These are phyloP conservation scores for Myripristis jacobus DNA, from an alignment of 2,797 vertebrate species.

Conservation along the genomic window DNA sequence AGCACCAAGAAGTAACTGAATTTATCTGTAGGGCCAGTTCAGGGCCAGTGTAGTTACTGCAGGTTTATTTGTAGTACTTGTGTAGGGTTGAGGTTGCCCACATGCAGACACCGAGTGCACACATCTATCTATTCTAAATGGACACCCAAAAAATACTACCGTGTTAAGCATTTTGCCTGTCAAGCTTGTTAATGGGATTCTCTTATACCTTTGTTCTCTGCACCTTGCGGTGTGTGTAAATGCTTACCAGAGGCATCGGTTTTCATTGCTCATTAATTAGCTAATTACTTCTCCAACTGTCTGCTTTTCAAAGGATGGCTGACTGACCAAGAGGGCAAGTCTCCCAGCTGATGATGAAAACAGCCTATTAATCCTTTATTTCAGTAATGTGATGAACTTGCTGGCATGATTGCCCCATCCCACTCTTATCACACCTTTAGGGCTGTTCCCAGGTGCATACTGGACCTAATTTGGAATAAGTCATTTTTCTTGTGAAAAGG, in stretches of 20 bases:
- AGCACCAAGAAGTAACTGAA: background rate
- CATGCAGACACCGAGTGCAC: slow-evolving; percentile 9
- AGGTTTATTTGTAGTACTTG: slow-evolving; percentile 17
- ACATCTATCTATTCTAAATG: slow-evolving; percentile 16
- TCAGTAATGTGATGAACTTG: slow-evolving; percentile 44
- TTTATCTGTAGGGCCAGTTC: background rate
- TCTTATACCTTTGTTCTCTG: slow-evolving; percentile 41
- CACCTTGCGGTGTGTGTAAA: slow-evolving; percentile 55
- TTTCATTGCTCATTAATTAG: slow-evolving; percentile 83
- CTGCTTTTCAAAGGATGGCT: slow-evolving; percentile 75
- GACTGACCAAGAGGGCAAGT: slow-evolving; percentile 78
- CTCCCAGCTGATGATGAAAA: slow-evolving; percentile 80
- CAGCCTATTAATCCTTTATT: slow-evolving; percentile 79
- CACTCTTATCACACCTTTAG: slow-evolving; percentile 30
- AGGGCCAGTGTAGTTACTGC: background rate
- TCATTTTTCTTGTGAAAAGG: no score
- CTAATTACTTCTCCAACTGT: slow-evolving; percentile 82
- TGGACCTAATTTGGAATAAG: background rate
- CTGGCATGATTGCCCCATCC: slow-evolving; percentile 23
- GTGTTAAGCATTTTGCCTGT: slow-evolving; percentile 12
- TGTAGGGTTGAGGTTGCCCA: slow-evolving; percentile 10
- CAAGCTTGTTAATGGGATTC: slow-evolving; percentile 34
- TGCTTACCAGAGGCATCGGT: slow-evolving; percentile 60
- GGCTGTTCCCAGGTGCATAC: slow-evolving; percentile 26
- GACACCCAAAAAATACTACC: background rate